Evolutionary conservation across 2,888 invertebrate species (phyloP).

Genomic region (Xestia ashworthii): DNA sequence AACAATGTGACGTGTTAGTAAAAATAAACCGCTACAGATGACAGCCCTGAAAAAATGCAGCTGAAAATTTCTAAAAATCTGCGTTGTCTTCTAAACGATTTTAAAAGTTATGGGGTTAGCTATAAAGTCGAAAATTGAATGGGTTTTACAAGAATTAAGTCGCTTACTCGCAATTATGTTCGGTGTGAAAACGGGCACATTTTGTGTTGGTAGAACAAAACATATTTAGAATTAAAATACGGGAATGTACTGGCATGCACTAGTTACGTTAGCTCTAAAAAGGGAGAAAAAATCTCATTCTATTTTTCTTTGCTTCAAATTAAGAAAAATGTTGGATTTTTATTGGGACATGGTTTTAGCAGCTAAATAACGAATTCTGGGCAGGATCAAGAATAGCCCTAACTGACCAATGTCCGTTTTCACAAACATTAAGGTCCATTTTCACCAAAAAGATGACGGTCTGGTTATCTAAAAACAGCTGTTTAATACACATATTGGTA

Average conservation of each 20-base stretch:
- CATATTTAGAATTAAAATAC: slow-evolving; percentile 48
- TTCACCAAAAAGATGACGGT: too few species aligned
- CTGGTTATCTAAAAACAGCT: too few species aligned
- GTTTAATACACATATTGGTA: too few species aligned
- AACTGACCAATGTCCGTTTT: not conserved
- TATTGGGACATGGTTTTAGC: not conserved
- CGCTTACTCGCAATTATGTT: slow-evolving; percentile 45
- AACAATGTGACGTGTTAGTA: slow-evolving; percentile 44
- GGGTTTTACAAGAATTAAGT: slow-evolving; percentile 30
- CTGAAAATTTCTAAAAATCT: slow-evolving; percentile 28
- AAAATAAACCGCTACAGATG: slow-evolving; percentile 44
- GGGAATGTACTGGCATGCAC: slow-evolving; percentile 13
- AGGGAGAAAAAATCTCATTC: slow-evolving; percentile 8
- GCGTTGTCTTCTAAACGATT: slow-evolving; percentile 3
- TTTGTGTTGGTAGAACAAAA: slow-evolving; percentile 50
- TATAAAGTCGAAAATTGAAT: slow-evolving; percentile 36
- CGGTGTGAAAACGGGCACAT: slow-evolving; percentile 39
- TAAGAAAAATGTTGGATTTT: not conserved
- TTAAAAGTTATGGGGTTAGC: not conserved
- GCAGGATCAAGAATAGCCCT: not conserved
- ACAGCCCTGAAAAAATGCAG: slow-evolving; percentile 47
- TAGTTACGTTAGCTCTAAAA: slow-evolving; percentile 14
- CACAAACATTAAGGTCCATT: not conserved
- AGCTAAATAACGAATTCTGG: not conserved
- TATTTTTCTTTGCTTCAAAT: slow-evolving; percentile 5